Evolutionary conservation across 1,140 invertebrate species (phyloP).

Genomic region (Papilio glaucus): DNA sequence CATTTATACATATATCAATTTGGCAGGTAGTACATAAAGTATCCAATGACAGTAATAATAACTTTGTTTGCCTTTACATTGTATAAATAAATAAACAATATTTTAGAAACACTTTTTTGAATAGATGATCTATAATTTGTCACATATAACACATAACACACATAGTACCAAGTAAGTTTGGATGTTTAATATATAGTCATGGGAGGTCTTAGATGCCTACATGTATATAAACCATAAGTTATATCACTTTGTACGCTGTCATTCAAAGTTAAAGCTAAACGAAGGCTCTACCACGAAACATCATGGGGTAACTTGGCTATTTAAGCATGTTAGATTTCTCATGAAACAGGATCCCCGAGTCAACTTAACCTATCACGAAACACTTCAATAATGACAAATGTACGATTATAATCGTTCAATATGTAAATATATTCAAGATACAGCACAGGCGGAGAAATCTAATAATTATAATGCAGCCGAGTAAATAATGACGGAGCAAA

Average conservation of each 20-base stretch:
- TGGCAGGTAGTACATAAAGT: no score
- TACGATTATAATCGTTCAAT: slow-evolving; percentile 14
- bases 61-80: no score
- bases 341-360: not conserved
- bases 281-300: not conserved
- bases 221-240: not conserved
- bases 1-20: no score
- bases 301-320: not conserved
- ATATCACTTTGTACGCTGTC: not conserved
- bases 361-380: slow-evolving; percentile 33
- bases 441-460: not conserved
- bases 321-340: not conserved
- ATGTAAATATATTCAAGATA: slow-evolving; percentile 28
- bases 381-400: slow-evolving; percentile 31
- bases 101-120: no score
- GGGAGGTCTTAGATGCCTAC: no score
- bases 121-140: no score
- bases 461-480: slow-evolving; percentile 24
- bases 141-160: no score
- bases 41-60: no score
- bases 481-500: slow-evolving; percentile 9
- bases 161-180: no score
- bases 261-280: slow-evolving; percentile 2
- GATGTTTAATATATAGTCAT: no score
- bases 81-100: no score